phyloP scores from a whole-genome alignment of 2,888 invertebrate genomes.

The Cheilosia pagana region DNA sequence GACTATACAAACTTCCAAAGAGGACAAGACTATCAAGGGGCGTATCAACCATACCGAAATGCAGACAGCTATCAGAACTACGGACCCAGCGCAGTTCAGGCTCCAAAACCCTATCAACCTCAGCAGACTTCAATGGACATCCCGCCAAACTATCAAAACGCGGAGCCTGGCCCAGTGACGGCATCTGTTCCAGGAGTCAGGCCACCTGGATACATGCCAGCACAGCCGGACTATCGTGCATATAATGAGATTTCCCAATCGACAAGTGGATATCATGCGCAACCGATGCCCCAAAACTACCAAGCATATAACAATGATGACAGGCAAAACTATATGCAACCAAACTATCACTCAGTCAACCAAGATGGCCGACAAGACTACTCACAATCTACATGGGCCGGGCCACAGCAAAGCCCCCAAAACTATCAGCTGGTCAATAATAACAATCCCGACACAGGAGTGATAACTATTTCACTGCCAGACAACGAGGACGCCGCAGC shows the following conservation, averaged over 20 bases:
- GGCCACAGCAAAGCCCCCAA: neutral
- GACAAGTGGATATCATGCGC: neutral
- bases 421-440: conserved; percentile 8
- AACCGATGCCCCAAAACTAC: neutral
- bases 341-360: neutral
- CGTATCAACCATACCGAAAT: neutral
- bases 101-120: neutral
- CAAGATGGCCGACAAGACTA: neutral
- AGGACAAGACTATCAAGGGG: neutral
- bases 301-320: neutral
- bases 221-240: neutral
- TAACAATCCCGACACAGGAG: neutral
- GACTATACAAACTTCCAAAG: neutral
- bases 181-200: neutral
- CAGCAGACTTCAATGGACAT: neutral
- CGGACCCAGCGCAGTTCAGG: neutral
- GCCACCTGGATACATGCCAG: neutral
- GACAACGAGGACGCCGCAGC: neutral
- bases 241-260: neutral
- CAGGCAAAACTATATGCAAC: conserved; percentile 4
- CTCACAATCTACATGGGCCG: neutral
- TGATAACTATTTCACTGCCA: conserved; percentile 6
- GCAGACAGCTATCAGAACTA: neutral
- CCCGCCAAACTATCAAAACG: neutral
- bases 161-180: neutral